Evolutionary conservation across 1,140 invertebrate genomes (phyloP).

Genomic region (Heterodera schachtii): DNA sequence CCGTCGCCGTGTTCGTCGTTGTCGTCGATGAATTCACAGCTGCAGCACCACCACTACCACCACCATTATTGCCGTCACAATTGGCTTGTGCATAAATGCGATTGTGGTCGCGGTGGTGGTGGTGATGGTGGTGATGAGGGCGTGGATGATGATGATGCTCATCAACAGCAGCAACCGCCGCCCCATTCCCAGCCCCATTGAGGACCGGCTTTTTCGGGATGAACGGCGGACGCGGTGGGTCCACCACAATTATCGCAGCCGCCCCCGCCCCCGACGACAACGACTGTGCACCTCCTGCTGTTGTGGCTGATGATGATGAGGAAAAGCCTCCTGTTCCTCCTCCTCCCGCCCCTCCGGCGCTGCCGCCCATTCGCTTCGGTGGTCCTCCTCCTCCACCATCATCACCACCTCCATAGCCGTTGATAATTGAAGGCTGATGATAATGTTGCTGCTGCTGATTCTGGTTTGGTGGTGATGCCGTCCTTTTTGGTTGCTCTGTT

Average conservation of each 20-base stretch:
- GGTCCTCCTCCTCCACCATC: not conserved
- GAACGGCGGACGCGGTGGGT: conserved; percentile 26
- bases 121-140: not conserved
- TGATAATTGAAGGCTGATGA: no score
- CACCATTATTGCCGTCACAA: not conserved
- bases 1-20: no score
- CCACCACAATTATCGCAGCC: conserved; percentile 7
- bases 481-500: not conserved
- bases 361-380: not conserved
- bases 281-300: not conserved
- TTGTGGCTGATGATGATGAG: not conserved
- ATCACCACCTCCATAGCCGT: not conserved
- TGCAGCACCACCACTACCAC: no score
- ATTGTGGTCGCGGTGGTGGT: not conserved
- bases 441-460: not conserved
- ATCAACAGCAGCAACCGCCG: not conserved
- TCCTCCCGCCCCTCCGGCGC: not conserved
- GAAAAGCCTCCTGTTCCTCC: not conserved
- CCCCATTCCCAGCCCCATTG: not conserved
- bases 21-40: no score
- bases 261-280: not conserved
- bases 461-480: not conserved
- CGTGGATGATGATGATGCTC: conserved; percentile 3
- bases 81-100: conserved; percentile 12
- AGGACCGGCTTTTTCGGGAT: conserved; percentile 33